Evolutionary conservation across 2,797 vertebrate species (phyloP), one percentile per base, ranked within the genome.

Genomic region (Moxostoma hubbsi): DNA sequence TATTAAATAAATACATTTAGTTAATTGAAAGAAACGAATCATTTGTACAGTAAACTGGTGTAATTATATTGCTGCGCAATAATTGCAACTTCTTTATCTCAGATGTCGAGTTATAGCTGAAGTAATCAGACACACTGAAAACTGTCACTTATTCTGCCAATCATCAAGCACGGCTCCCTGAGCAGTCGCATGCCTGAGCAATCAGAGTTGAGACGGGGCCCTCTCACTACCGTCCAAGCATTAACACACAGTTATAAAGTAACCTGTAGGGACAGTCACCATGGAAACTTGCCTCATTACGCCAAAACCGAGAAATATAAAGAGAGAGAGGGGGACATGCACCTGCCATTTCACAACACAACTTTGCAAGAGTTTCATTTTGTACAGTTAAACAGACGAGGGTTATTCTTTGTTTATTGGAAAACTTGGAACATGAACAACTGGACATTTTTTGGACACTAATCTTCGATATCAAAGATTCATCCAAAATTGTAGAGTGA

Each of bases 201-300:
- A 78, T 74, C 89, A 70, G 82, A 71, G 61, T 70, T 80, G 79
- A 63, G 79, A 84, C 45, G 24, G 59, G 36, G 62, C 75, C 66
- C 80, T 58, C 72, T 66, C 59, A 62, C 68, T 36, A 46, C 59
- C 77, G 75, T 84, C 90, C 90, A 92, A 93, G 91, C 93, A 92
- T 93, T 90, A 90, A 92, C 85, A 90, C 87, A 68, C 76, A 90
- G 91, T 93, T 90, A 92, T 82, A 92, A 80, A 88, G 83, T 91
- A 92, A 93, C 89, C 92, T 90, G 85, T 83, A 75, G 92, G 90
- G 90, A 91, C 80, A 69, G 92, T 93, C 92, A 70, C 90, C 88
- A 94, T 91, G 88, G 93, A 90, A 94, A 95, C 92, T 53, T 9
- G 75, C 84, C 88, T 92, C 87, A 88, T 92, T 91, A 84, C 79